Evolutionary conservation across 2,888 invertebrate genomes (phyloP), one percentile per base, ranked within the genome.

Genomic region (Agriotes lineatus): DNA sequence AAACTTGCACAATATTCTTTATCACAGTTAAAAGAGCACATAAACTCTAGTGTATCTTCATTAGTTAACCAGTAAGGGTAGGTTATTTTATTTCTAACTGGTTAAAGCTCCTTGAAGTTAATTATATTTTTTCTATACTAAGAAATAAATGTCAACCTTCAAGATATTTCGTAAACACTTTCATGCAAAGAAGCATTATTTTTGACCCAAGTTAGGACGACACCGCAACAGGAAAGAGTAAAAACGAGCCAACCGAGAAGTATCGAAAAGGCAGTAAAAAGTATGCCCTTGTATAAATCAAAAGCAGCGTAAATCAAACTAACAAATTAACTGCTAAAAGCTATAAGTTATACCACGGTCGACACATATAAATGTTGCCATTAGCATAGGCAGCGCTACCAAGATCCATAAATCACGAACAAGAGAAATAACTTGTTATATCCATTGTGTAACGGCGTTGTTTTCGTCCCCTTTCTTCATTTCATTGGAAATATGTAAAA

Each of bases 261-360:
- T 48, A 22, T 48, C 48, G 48, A 33, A 30, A 54, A 65, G 48
- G 16, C 35, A 39, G 7, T 19, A 67, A 67, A 67, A 56, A 54
- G 19, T 18, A 18, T 33, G 19, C 52, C 33, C 52, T 52, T 61
- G 50, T 57, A 80, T 80, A 79, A 80, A 80, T 79, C 80, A 79
- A 78, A 80, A 80, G 76, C 76, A 74, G 73, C 82, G 83, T 84
- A 84, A 84, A 84, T 84, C 84, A 83, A 84, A 84, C 82, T 82
- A 83, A 83, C 84, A 83, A 84, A 84, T 84, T 84, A 84, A 84
- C 82, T 83, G 83, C 82, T 81, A 83, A 83, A 82, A 78, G 82
- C 82, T 80, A 82, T 82, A 83, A 82, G 79, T 82, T 83, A 82
- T 79, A 77, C 75, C 69, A 74, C 77, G 78, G 78, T 77, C 79